A percentile compares a stretch with the other conserved stretches of the same genome.
Conservation (phyloP, 2,113 vertebrate genomes). For the Podocnemis expansa region DNA sequence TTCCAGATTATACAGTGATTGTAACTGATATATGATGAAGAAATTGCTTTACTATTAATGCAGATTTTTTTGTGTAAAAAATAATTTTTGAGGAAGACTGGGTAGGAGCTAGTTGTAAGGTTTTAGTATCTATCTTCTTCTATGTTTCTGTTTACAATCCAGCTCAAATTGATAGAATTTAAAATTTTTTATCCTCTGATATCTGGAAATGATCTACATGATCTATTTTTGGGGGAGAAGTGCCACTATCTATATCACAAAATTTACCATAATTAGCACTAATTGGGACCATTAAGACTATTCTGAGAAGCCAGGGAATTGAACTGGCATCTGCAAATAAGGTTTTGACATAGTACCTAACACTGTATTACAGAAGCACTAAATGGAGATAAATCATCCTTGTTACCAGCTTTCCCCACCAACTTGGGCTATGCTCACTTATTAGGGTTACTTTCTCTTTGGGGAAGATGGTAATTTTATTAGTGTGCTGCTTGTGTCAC, state of each 20-base stretch:
- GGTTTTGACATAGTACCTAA: neutral
- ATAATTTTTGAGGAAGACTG: neutral
- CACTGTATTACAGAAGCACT: neutral
- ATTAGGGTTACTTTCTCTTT: too few species aligned
- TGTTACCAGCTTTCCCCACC: too few species aligned
- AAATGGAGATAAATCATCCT: too few species aligned
- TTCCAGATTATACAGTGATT: neutral
- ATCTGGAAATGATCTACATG: neutral
- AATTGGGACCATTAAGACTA: neutral
- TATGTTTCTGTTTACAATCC: neutral
- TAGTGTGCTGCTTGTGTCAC: too few species aligned
- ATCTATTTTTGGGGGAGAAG: neutral
- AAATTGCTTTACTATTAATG: neutral
- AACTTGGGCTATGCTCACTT: too few species aligned
- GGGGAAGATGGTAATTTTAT: too few species aligned
- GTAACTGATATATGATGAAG: neutral
- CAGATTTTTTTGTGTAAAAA: neutral
- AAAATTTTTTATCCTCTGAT: neutral
- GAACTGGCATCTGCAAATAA: accelerated
- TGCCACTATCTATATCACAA: neutral
- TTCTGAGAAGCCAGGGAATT: neutral
- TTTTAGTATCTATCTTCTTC: neutral
- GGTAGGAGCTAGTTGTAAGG: neutral
- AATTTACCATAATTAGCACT: neutral
- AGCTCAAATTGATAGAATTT: neutral